Conservation (phyloP, 2,888 invertebrate species). For the Acanthosepion pharaonis region DNA sequence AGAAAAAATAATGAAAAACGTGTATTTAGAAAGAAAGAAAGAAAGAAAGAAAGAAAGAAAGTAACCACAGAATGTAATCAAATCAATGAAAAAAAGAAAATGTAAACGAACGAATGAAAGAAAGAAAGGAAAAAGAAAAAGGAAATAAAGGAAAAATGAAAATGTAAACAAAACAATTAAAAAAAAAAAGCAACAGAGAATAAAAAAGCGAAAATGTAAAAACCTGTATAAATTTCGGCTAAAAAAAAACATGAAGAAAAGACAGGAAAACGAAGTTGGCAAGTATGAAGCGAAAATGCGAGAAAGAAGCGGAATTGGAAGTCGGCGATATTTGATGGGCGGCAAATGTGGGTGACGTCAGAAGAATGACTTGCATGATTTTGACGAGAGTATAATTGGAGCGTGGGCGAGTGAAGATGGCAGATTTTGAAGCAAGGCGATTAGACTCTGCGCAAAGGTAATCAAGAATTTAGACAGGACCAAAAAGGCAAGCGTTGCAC, state of each 20-base stretch:
- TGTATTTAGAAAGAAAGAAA: too few species aligned
- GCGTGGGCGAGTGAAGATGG: not conserved
- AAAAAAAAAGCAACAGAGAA: too few species aligned
- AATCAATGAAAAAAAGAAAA: too few species aligned
- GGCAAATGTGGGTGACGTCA: not conserved
- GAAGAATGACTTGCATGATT: not conserved
- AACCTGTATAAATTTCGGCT: not conserved
- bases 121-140: too few species aligned
- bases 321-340: not conserved
- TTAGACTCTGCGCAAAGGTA: not conserved
- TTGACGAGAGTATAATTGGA: not conserved
- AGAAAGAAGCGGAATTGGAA: not conserved
- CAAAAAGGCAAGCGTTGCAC: not conserved
- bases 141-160: too few species aligned
- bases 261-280: not conserved
- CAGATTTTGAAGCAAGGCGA: not conserved
- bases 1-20: too few species aligned
- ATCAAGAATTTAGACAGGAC: not conserved
- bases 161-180: too few species aligned
- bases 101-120: too few species aligned
- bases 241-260: not conserved
- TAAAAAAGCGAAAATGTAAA: too few species aligned
- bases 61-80: too few species aligned
- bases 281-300: not conserved
- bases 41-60: too few species aligned